Conservation (phyloP, 2,113 vertebrate species). For the Pandion haliaetus region DNA sequence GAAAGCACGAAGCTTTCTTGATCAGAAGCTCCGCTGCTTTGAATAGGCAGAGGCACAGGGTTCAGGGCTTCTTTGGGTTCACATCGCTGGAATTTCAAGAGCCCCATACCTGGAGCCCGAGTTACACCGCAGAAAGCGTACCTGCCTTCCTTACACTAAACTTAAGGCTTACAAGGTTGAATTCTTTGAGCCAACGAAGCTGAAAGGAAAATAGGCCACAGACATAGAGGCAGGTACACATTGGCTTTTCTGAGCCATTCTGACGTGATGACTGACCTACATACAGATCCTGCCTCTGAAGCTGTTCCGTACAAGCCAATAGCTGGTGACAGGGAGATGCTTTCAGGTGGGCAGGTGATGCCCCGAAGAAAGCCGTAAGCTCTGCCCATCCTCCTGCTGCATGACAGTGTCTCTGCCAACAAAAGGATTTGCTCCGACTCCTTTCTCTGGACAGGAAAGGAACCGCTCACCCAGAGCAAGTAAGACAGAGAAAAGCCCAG, state of each 20-base stretch:
- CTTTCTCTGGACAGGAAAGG: neutral
- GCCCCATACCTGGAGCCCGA: rapidly evolving
- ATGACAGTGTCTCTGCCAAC: neutral
- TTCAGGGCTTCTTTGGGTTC: neutral
- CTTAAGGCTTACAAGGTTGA: neutral
- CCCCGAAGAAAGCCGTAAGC: neutral
- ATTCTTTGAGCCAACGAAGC: neutral
- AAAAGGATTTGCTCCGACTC: neutral
- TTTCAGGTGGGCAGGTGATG: neutral
- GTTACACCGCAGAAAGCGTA: rapidly evolving
- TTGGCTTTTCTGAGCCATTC: neutral
- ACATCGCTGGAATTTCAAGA: neutral
- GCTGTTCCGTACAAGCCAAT: rapidly evolving
- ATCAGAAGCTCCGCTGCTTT: neutral
- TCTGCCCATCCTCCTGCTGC: neutral
- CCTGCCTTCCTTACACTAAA: neutral
- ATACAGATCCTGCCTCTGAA: rapidly evolving
- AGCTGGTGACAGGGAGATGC: neutral
- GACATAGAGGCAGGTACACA: rapidly evolving
- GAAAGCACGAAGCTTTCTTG: neutral
- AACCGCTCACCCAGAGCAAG: neutral
- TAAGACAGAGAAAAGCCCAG: neutral
- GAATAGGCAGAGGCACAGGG: neutral
- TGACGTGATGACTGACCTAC: neutral
- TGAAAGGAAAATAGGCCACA: neutral